Conservation (phyloP, 2,797 vertebrate genomes). For the Orestias chungarensis region DNA sequence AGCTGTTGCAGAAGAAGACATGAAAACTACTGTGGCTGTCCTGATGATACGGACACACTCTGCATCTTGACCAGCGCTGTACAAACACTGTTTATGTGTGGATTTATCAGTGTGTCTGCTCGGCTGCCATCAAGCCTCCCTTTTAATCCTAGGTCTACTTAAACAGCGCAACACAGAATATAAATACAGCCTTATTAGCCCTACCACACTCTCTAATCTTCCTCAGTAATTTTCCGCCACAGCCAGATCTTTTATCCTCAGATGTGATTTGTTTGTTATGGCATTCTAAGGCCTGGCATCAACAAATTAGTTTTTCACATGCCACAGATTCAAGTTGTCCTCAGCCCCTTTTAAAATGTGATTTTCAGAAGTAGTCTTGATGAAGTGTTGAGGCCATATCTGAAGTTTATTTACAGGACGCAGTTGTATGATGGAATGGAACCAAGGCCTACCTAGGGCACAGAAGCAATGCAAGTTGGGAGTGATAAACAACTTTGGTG, state of each 20-base stretch:
- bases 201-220: slow-evolving; percentile 62
- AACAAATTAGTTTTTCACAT: slow-evolving; percentile 1
- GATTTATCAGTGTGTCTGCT: slow-evolving; percentile 16
- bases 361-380: slow-evolving; percentile 7
- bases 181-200: slow-evolving; percentile 80
- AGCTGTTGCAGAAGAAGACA: slow-evolving; percentile 11
- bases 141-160: slow-evolving; percentile 73
- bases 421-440: slow-evolving; percentile 26
- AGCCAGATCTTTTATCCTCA: slow-evolving; percentile 40
- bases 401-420: slow-evolving; percentile 22
- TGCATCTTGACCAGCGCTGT: slow-evolving; percentile 34
- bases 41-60: slow-evolving; percentile 56
- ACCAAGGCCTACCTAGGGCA: neutral
- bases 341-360: slow-evolving; percentile 5
- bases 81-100: slow-evolving; percentile 31
- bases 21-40: slow-evolving; percentile 35
- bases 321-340: slow-evolving; percentile 18
- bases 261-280: slow-evolving; percentile 38
- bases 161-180: slow-evolving; percentile 67
- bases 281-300: slow-evolving; percentile 7
- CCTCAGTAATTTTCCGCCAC: slow-evolving; percentile 54
- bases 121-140: slow-evolving; percentile 48
- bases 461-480: slow-evolving; percentile 5
- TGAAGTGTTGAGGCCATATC: slow-evolving; percentile 3
- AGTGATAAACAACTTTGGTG: neutral